Evolutionary conservation across 2,113 vertebrate species (phyloP), one percentile per base, ranked within the genome.

Genomic region (Vidua macroura): DNA sequence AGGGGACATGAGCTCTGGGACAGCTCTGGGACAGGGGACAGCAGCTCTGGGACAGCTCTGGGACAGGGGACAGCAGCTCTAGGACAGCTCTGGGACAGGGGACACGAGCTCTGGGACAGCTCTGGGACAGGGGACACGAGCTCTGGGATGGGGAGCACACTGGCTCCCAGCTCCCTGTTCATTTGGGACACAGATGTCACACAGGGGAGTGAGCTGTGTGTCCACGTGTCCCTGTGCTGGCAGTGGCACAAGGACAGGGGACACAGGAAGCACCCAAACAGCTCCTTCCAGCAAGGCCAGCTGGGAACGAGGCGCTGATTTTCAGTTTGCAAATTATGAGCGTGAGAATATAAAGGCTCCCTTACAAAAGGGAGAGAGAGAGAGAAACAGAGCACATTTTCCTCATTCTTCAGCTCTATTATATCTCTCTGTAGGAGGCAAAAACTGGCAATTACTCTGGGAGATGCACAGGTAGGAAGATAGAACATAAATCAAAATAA

Each of bases 371-470:
- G 8, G n/a, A 67, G 56, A 15, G 30, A 60, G 84, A 7, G 46
- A n/a, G 60, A 27, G 84, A 92, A 88, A 94, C 84, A 48, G 76
- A 83, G 68, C 62, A 27, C 73, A 64, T 94, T 81, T 90, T 78
- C 74, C 66, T 76, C 77, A 90, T 93, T 92, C 92, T 86, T 64
- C 93, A 82, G 88, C 92, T 96, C 83, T 72, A 92, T 95, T 96
- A 83, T 96, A 68, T 53, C 72, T 72, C 93, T 68, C 92, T 22
- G 86, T 75, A 74, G 93, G 93, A 95, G 95, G 93, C 5, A 23
- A 88, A 96, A 96, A 86, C 88, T 75, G 88, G 93, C 88, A 97
- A 96, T 97, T 96, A 96, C 83, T 96, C 88, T 17, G 56, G 86
- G 86, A 92, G 93, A 94, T 81, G 83, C 76, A 72, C 85, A 86